Base-by-base conservation (phyloP, 2,888 invertebrate genomes). In the Lasioglossum figueresi region DNA sequence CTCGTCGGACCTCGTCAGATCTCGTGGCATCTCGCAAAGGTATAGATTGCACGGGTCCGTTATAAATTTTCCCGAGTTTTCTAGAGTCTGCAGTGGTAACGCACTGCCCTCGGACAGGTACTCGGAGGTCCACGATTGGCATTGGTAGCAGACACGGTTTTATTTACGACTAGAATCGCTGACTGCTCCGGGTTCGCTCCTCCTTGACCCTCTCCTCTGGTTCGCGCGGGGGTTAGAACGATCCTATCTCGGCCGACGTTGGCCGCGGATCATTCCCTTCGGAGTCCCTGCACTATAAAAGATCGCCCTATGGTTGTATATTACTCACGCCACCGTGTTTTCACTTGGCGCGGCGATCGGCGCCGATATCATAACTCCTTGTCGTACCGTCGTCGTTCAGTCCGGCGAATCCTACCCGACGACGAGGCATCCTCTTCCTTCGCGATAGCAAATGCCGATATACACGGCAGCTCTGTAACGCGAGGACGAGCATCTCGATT, bases 361-460 rank as follows among this genome's bases (percentile, higher is more conserved):
- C 90, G 91, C 94, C 94, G 95, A 95, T 95, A 95, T 95, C 95
- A 95, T 95, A 95, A 95, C 94, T 95, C 95, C 93, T 93, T 95
- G 95, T 94, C 95, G 93, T 93, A 92, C 91, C 93, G 92, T 90
- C 93, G 92, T 90, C 92, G 92, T 92, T 93, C 91, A 91, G 66
- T 91, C 91, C 92, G 91, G 93, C 93, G 91, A 92, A 93, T 93
- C 93, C 91, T 89, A 89, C 85, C 88, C 68, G 89, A 90, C 90
- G 90, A 89, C 88, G 89, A 87, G 86, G 84, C 81, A 68, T 34
- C 73, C 80, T 77, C 88, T 78, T 88, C 66, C 87, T 89, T 87
- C 83, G 93, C 92, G 94, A 94, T 94, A 94, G 93, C 89, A 52
- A 91, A 92, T 92, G 90, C 92, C 90, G 93, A 94, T 94, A 93